Percentiles rank a stretch among this genome's conserved stretches.
These are phyloP conservation scores for Choreutis nemorana DNA, from an alignment of 2,888 invertebrate genomes.

Conservation along the genomic window DNA sequence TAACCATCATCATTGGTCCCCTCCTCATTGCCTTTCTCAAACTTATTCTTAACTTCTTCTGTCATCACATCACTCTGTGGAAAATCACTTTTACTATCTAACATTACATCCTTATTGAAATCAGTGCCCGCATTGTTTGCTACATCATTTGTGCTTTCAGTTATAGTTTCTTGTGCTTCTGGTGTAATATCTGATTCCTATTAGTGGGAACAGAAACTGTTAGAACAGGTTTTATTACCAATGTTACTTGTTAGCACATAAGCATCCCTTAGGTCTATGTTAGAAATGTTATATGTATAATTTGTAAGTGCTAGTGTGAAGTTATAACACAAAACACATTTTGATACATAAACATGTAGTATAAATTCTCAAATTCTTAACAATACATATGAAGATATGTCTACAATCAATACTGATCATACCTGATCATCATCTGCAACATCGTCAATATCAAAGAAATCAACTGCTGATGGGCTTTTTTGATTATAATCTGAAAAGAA, in stretches of 20 bases:
- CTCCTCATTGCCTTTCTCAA: conserved; percentile 19
- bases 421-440: conserved; percentile 81
- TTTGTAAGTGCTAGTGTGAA: not conserved
- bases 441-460: conserved; percentile 94
- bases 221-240: conserved; percentile 6
- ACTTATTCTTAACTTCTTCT: conserved; percentile 16
- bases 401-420: conserved; percentile 14
- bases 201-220: conserved; percentile 32
- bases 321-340: not conserved
- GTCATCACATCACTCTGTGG: conserved; percentile 35
- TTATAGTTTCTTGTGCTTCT: conserved; percentile 19
- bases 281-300: not conserved
- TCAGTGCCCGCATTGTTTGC: conserved; percentile 5
- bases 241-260: too few relatives aligned
- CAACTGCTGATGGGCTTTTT: conserved; percentile 76
- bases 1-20: conserved; percentile 70
- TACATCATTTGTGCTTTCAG: not conserved
- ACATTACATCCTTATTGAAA: conserved; percentile 1
- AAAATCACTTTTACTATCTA: conserved; percentile 33
- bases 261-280: too few relatives aligned
- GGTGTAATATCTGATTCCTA: conserved; percentile 34
- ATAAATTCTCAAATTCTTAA: too few relatives aligned
- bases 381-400: too few relatives aligned
- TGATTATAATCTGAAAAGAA: conserved; percentile 46
- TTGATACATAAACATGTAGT: not conserved